A percentile compares a stretch with the other conserved stretches of the same genome.
Evolutionary conservation across 2,888 invertebrate species (phyloP).

Genomic region (Gibbula magus): DNA sequence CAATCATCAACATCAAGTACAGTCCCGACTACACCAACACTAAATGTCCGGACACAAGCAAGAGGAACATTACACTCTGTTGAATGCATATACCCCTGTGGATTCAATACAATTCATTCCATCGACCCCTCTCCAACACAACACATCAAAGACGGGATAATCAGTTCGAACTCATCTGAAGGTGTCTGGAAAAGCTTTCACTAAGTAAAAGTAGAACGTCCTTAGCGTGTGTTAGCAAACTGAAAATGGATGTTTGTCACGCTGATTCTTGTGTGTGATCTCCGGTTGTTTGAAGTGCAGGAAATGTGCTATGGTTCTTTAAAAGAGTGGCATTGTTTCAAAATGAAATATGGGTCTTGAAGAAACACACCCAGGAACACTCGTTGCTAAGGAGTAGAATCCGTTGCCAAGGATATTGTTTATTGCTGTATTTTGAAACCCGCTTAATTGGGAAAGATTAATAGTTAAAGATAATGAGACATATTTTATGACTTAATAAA

Average conservation of each 20-base stretch:
- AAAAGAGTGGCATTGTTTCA: no score
- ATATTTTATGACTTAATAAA: no score
- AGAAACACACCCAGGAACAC: no score
- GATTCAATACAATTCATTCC: not conserved
- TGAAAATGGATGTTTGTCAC: not conserved
- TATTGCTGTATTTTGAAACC: no score
- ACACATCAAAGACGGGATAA: constrained; percentile 2
- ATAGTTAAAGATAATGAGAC: no score
- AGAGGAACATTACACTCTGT: not conserved
- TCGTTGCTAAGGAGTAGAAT: no score
- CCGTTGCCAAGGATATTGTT: no score
- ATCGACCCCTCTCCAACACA: not conserved
- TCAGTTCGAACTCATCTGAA: constrained; percentile 1
- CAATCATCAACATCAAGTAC: no score
- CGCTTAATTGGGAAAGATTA: no score
- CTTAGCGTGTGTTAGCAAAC: constrained; percentile 4
- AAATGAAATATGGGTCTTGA: not conserved
- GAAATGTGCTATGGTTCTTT: not conserved
- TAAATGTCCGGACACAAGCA: not conserved
- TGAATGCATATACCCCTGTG: not conserved
- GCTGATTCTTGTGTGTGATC: not conserved
- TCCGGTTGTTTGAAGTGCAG: not conserved
- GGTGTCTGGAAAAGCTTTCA: not conserved
- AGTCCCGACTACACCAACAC: not conserved
- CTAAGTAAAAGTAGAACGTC: constrained; percentile 20